Evolutionary conservation across 1,140 invertebrate species (phyloP).

Genomic region (Cyphomyrmex costatus): DNA sequence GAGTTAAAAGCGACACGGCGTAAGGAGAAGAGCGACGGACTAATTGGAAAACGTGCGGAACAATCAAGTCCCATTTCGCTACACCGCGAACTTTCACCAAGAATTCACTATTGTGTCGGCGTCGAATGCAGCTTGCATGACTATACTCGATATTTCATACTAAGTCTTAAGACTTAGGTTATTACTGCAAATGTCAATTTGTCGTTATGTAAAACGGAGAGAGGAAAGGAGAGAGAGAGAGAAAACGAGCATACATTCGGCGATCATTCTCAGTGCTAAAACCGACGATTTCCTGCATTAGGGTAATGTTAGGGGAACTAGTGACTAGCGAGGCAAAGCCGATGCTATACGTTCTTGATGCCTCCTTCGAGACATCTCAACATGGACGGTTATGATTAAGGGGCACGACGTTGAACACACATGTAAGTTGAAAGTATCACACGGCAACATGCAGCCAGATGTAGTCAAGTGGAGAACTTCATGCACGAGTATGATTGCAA

Average conservation of each 20-base stretch:
- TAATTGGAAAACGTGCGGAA: slow-evolving; percentile 61
- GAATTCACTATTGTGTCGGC: slow-evolving; percentile 39
- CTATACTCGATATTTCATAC: slow-evolving; percentile 58
- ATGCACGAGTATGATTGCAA: not conserved
- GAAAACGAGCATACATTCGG: not conserved
- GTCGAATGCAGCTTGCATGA: slow-evolving; percentile 40
- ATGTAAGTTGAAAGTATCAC: slow-evolving; percentile 13
- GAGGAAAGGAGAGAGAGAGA: not conserved
- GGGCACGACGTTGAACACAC: slow-evolving; percentile 4
- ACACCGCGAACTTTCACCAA: slow-evolving; percentile 43
- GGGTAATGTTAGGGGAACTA: not conserved
- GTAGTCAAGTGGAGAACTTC: not conserved
- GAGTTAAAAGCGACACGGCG: slow-evolving; percentile 42
- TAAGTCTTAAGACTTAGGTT: slow-evolving; percentile 32
- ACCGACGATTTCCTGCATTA: not conserved
- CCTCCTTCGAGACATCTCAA: slow-evolving; percentile 58
- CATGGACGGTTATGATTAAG: slow-evolving; percentile 17
- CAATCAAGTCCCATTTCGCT: slow-evolving; percentile 45
- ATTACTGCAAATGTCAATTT: slow-evolving; percentile 64
- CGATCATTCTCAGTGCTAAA: not conserved
- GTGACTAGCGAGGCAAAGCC: slow-evolving; percentile 13
- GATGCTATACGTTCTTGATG: slow-evolving; percentile 7
- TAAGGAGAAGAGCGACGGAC: slow-evolving; percentile 8
- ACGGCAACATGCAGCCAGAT: slow-evolving; percentile 27
- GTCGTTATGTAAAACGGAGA: slow-evolving; percentile 35